Percentiles rank a stretch among this genome's conserved stretches.
phyloP scores from a whole-genome alignment of 1,140 invertebrate species.

The Marisa cornuarietis region DNA sequence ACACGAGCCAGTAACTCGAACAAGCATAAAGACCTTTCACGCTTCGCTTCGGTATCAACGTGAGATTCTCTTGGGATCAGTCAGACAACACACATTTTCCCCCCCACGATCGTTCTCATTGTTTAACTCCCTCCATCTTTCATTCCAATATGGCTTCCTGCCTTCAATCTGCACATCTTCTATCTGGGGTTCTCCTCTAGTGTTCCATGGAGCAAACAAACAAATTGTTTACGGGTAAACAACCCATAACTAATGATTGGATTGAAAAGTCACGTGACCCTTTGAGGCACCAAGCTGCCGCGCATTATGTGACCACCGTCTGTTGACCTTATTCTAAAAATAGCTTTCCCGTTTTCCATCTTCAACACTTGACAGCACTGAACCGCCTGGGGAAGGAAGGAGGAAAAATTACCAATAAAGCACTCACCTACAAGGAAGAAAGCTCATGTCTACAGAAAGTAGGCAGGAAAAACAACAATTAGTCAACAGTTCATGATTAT shows the following conservation, averaged over 20 bases:
- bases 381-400: slow-evolving; percentile 13
- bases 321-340: slow-evolving; percentile 46
- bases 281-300: slow-evolving; percentile 45
- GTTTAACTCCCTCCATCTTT: slow-evolving; percentile 45
- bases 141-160: slow-evolving; percentile 51
- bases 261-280: slow-evolving; percentile 55
- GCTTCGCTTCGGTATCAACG: slow-evolving; percentile 7
- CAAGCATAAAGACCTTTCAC: slow-evolving; percentile 8
- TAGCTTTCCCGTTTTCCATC: slow-evolving; percentile 32
- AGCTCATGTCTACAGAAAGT: not conserved
- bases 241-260: slow-evolving; percentile 56
- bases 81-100: not conserved
- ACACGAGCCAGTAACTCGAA: not conserved
- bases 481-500: not conserved
- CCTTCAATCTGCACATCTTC: slow-evolving; percentile 35
- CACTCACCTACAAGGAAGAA: not conserved
- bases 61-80: slow-evolving; percentile 15
- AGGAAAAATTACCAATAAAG: slow-evolving; percentile 5
- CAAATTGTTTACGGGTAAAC: slow-evolving; percentile 63
- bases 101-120: slow-evolving; percentile 25
- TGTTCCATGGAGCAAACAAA: slow-evolving; percentile 58
- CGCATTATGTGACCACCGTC: slow-evolving; percentile 44
- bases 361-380: slow-evolving; percentile 30
- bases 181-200: slow-evolving; percentile 50
- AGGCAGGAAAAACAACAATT: not conserved